Conservation (phyloP, 2,888 invertebrate genomes). For the Lampropteryx suffumata region DNA sequence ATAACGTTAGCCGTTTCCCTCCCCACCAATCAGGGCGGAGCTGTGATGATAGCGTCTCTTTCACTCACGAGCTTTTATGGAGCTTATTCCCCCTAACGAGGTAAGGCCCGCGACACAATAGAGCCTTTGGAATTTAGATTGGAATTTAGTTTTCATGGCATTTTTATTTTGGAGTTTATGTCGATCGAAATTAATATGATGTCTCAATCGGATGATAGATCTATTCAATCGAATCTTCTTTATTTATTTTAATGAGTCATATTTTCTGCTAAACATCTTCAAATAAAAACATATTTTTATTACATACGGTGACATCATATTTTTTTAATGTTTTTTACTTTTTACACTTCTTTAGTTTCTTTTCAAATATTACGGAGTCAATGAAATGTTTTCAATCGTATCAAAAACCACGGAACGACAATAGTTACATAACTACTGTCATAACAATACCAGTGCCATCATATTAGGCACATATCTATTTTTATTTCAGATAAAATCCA, state of each 20-base stretch:
- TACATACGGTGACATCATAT: too few species aligned
- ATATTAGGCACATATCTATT: too few species aligned
- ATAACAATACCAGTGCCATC: too few species aligned
- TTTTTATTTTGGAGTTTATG: slow-evolving; percentile 7
- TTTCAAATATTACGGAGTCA: too few species aligned
- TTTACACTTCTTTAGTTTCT: too few species aligned
- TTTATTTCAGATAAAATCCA: too few species aligned
- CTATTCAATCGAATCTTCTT: background rate
- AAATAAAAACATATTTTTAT: too few species aligned
- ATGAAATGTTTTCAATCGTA: too few species aligned
- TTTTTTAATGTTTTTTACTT: too few species aligned
- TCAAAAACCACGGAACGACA: too few species aligned
- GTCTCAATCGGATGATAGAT: background rate
- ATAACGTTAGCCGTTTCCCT: slow-evolving; percentile 60
- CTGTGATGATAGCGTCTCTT: slow-evolving; percentile 61
- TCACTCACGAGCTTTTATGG: slow-evolving; percentile 61
- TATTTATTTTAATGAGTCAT: background rate
- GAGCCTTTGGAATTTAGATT: slow-evolving; percentile 25
- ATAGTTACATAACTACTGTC: too few species aligned
- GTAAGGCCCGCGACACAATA: slow-evolving; percentile 42
- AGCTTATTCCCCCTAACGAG: slow-evolving; percentile 37
- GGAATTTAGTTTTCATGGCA: slow-evolving; percentile 14
- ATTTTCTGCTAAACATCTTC: too few species aligned
- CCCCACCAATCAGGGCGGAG: slow-evolving; percentile 75
- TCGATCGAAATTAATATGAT: background rate